Percentiles rank a stretch among this genome's conserved stretches.
Conservation (phyloP, 2,797 vertebrate genomes). For the Myotis myotis region DNA sequence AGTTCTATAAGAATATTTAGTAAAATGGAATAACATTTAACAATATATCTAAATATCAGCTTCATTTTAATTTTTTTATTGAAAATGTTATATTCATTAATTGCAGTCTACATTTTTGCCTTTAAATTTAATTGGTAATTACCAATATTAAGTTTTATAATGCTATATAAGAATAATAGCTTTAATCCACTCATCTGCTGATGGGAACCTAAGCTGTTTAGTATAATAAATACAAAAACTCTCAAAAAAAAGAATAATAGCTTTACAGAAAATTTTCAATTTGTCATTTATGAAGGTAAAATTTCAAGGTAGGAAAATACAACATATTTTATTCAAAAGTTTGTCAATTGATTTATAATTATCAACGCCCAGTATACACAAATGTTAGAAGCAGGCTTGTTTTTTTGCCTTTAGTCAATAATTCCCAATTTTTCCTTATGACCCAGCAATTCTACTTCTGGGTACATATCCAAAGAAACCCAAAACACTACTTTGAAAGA, state of each 20-base stretch:
- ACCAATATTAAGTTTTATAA: not conserved
- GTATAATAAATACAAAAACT: conserved; percentile 68
- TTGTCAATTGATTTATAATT: not conserved
- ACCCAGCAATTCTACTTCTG: not conserved
- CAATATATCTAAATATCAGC: conserved; percentile 5
- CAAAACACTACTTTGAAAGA: not conserved
- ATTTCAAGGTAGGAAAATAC: not conserved
- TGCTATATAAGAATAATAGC: not conserved
- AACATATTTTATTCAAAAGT: not conserved
- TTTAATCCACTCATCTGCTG: no score
- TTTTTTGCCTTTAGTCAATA: conserved; percentile 17
- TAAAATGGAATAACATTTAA: not conserved
- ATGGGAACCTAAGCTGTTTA: not conserved
- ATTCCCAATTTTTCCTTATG: not conserved
- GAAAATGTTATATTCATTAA: not conserved
- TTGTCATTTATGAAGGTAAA: not conserved
- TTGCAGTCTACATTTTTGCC: not conserved
- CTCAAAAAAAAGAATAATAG: not conserved
- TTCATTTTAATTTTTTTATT: not conserved
- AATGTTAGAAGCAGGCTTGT: not conserved
- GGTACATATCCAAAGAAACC: not conserved
- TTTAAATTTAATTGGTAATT: conserved; percentile 26
- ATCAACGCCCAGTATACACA: not conserved
- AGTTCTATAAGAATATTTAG: not conserved
- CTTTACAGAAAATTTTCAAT: not conserved